Percentiles rank a stretch among this genome's conserved stretches.
Conservation (phyloP, 2,113 vertebrate genomes). For the Mustelus asterias region DNA sequence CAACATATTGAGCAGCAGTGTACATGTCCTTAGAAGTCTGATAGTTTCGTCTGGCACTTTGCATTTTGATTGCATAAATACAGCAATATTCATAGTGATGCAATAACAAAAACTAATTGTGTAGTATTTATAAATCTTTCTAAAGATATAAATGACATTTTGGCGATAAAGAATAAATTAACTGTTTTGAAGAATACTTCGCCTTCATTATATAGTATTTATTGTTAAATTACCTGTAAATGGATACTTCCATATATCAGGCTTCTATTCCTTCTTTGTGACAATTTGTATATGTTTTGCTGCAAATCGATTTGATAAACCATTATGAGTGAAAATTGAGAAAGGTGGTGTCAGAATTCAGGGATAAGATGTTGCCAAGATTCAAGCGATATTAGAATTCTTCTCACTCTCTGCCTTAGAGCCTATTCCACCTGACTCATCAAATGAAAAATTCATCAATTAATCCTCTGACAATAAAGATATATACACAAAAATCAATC, state of each 20-base stretch:
- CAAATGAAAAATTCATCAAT: slow-evolving; percentile 84
- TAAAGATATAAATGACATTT: not conserved
- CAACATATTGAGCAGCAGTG: not conserved
- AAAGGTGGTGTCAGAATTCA: slow-evolving; percentile 43
- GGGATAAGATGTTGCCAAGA: slow-evolving; percentile 42
- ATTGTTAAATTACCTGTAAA: not conserved
- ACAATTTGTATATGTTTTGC: slow-evolving; percentile 39
- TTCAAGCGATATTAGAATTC: slow-evolving; percentile 68
- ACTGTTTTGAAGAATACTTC: not conserved
- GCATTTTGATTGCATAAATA: not conserved
- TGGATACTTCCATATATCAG: not conserved
- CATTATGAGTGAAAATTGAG: slow-evolving; percentile 49
- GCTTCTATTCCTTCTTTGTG: slow-evolving; percentile 24
- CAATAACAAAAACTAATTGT: not conserved
- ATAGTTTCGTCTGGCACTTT: not conserved
- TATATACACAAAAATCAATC: slow-evolving; percentile 75
- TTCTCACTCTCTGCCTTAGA: slow-evolving; percentile 57
- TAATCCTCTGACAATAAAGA: slow-evolving; percentile 80
- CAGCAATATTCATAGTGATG: not conserved
- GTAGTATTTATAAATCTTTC: not conserved
- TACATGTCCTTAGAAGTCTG: not conserved
- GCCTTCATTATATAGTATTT: not conserved
- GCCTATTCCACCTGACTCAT: slow-evolving; percentile 66
- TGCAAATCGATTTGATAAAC: slow-evolving; percentile 48
- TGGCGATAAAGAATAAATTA: not conserved